Evolutionary conservation across 53 echinoderm and acorn worm species (phyloP).

Genomic region (Holothuria leucospilota): DNA sequence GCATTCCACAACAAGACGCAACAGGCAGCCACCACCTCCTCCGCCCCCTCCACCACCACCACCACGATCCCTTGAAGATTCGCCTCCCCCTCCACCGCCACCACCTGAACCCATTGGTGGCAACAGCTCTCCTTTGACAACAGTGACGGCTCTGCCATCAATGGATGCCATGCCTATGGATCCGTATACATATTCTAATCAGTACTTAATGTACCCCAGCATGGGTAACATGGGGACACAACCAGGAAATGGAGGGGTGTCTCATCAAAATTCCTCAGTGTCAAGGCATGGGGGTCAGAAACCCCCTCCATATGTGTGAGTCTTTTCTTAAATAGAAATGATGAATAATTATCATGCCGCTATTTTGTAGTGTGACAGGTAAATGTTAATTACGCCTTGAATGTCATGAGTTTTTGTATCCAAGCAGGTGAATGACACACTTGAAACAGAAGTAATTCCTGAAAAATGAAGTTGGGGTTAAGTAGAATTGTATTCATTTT

Average conservation of each 20-base stretch:
- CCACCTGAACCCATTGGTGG: background rate
- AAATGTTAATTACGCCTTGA: too few species aligned
- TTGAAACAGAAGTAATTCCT: too few species aligned
- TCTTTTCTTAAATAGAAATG: background rate
- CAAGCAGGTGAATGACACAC: too few species aligned
- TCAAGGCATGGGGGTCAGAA: conserved; percentile 31
- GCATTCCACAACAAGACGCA: conserved; percentile 55
- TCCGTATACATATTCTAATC: conserved; percentile 33
- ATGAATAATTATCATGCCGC: too few species aligned
- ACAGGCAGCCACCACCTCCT: conserved; percentile 32
- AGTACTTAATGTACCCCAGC: conserved; percentile 8
- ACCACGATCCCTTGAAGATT: conserved; percentile 45
- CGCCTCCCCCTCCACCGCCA: conserved; percentile 67
- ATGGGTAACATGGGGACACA: too few species aligned
- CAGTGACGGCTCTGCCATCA: conserved; percentile 79
- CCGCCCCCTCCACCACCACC: conserved; percentile 51
- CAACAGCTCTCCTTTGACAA: conserved; percentile 59
- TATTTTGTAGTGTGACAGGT: too few species aligned
- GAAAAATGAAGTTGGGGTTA: too few species aligned
- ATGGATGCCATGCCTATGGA: conserved; percentile 39
- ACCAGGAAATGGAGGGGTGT: background rate
- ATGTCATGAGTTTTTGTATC: too few species aligned
- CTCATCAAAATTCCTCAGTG: conserved; percentile 1
- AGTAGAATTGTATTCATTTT: too few species aligned
- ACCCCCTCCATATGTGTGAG: conserved; percentile 28